Percentiles rank a stretch among this genome's conserved stretches.
Conservation (phyloP, 2,113 vertebrate genomes). For the Gymnorhina tibicen region DNA sequence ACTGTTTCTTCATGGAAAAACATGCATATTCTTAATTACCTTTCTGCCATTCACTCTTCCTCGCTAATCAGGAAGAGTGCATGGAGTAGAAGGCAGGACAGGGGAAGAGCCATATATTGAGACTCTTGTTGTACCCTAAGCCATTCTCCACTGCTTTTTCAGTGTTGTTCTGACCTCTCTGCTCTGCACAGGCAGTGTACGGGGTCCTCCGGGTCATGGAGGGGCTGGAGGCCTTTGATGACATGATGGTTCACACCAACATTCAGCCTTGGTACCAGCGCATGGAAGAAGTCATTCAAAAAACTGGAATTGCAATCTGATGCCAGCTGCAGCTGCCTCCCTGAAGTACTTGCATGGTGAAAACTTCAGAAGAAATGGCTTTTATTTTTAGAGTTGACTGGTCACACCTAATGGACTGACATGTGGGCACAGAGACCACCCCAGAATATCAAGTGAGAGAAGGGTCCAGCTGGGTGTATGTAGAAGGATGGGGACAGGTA, state of each 20-base stretch:
- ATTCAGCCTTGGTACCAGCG: conserved; percentile 88
- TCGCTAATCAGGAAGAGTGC: not conserved
- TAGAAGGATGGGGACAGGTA: not conserved
- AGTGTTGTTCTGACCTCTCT: not conserved
- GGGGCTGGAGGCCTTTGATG: conserved; percentile 89
- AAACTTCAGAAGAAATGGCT: not conserved
- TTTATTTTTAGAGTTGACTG: not conserved
- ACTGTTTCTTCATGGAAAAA: not conserved
- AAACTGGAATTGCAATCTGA: conserved; percentile 2
- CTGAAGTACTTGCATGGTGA: not conserved
- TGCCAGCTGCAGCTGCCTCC: not conserved
- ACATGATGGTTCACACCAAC: conserved; percentile 91
- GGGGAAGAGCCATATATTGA: not conserved
- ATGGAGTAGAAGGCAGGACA: not conserved
- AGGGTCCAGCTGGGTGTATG: not conserved
- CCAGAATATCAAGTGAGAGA: not conserved
- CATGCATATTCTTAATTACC: not conserved
- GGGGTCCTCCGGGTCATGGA: conserved; percentile 97
- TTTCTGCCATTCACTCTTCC: not conserved
- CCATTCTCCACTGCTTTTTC: not conserved
- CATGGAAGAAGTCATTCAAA: conserved; percentile 78
- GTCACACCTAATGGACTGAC: not conserved
- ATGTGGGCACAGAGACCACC: not conserved
- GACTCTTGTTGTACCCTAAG: not conserved
- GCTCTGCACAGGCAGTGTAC: conserved; percentile 82